Percentiles rank a stretch among this genome's conserved stretches.
Conservation (phyloP, 2,113 vertebrate species). For the Talpa occidentalis region DNA sequence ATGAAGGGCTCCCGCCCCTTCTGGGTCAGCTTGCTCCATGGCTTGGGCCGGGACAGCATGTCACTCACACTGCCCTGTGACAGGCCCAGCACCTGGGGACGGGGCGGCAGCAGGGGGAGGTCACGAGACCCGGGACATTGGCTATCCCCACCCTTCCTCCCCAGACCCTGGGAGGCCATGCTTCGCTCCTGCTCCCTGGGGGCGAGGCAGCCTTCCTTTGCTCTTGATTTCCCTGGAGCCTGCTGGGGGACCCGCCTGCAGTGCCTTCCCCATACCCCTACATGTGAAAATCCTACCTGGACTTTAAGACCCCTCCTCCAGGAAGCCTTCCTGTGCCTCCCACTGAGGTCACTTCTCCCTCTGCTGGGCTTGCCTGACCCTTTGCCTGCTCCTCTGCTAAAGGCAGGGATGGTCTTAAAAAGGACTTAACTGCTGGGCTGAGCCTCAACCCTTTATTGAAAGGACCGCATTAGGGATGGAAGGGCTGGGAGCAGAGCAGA, state of each 20-base stretch:
- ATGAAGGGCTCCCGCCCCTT: conserved; percentile 99
- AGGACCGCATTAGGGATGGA: background rate
- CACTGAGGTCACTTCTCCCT: background rate
- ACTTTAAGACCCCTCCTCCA: background rate
- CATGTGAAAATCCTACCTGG: background rate
- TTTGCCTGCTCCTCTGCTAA: background rate
- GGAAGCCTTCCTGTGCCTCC: background rate
- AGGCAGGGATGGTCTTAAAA: background rate
- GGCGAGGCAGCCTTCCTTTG: background rate
- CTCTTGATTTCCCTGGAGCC: background rate
- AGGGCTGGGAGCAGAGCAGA: too few species aligned
- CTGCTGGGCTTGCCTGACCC: background rate
- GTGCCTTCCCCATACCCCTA: background rate
- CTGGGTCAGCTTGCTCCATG: conserved; percentile 99
- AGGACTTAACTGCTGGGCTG: background rate
- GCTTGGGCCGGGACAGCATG: conserved; percentile 98
- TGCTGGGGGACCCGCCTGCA: background rate
- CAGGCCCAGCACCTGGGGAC: conserved; percentile 93
- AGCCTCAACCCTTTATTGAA: background rate
- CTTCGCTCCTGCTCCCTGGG: background rate
- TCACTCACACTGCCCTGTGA: conserved; percentile 99
- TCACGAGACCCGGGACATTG: background rate
- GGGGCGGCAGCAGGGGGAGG: fast-evolving
- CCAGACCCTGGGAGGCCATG: too few species aligned
- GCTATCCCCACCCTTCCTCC: too few species aligned